Percentiles rank a stretch among this genome's conserved stretches.
These are phyloP conservation scores for Sisor rabdophorus DNA, from an alignment of 2,113 vertebrate genomes.

Conservation along the genomic window DNA sequence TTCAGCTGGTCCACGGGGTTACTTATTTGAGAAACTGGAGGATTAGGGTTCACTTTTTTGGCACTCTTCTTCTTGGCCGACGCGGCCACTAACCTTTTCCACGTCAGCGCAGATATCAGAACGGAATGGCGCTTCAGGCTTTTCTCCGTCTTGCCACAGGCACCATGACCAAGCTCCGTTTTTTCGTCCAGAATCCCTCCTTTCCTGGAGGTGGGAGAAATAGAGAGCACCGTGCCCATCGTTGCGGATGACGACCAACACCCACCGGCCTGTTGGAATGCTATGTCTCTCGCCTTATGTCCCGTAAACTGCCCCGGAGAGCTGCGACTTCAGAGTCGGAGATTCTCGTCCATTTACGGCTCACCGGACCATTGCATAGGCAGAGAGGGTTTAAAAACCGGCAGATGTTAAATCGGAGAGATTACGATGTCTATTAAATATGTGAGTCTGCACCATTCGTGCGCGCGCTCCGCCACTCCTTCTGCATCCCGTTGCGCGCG, in stretches of 20 bases:
- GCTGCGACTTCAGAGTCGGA: constrained; percentile 40
- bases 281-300: constrained; percentile 37
- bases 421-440: constrained; percentile 25
- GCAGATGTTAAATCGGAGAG: constrained; percentile 27
- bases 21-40: constrained; percentile 52
- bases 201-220: constrained; percentile 76
- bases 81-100: constrained; percentile 84
- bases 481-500: constrained; percentile 46
- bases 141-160: constrained; percentile 69
- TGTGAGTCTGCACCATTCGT: constrained; percentile 38
- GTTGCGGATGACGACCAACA: constrained; percentile 54
- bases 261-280: constrained; percentile 49
- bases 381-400: constrained; percentile 24
- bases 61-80: constrained; percentile 87
- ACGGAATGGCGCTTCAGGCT: constrained; percentile 79
- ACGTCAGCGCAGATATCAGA: constrained; percentile 82
- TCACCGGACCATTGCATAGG: constrained; percentile 40
- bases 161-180: constrained; percentile 51
- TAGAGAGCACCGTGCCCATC: constrained; percentile 88
- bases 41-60: constrained; percentile 87
- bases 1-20: constrained; percentile 61
- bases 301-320: constrained; percentile 40
- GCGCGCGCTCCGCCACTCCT: constrained; percentile 51
- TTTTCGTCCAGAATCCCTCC: constrained; percentile 63
- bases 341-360: constrained; percentile 49